phyloP scores from a whole-genome alignment of 1,140 invertebrate genomes.

The Hypothenemus hampei region DNA sequence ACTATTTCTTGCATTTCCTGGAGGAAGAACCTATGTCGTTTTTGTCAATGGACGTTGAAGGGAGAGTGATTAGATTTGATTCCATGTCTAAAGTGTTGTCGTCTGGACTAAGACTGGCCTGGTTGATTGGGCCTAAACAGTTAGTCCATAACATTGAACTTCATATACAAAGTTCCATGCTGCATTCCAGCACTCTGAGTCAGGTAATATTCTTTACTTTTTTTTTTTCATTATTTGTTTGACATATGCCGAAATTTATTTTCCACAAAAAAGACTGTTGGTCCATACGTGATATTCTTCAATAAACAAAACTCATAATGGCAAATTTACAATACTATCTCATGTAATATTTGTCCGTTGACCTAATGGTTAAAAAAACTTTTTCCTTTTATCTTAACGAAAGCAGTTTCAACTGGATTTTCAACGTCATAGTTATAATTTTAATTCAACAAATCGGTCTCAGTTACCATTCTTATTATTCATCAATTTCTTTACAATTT shows the following conservation, averaged over 20 bases:
- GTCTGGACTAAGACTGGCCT: conserved; percentile 65
- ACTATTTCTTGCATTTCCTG: conserved; percentile 70
- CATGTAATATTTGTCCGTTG: conserved; percentile 48
- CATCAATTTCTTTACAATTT: too few species aligned
- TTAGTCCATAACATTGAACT: conserved; percentile 59
- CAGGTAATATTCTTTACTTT: conserved; percentile 55
- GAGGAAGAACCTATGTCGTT: conserved; percentile 60
- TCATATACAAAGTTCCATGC: conserved; percentile 66
- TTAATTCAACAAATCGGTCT: too few species aligned
- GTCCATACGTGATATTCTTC: too few species aligned
- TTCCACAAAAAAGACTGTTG: too few species aligned
- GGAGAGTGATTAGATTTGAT: conserved; percentile 71
- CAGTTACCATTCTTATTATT: too few species aligned
- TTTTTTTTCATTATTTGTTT: too few species aligned
- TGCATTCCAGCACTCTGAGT: conserved; percentile 68
- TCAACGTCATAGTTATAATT: too few species aligned
- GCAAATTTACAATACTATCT: too few species aligned
- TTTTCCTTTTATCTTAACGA: conserved; percentile 10
- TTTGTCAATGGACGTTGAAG: conserved; percentile 69
- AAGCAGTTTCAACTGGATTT: conserved; percentile 5
- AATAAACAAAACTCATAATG: too few species aligned
- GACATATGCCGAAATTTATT: too few species aligned
- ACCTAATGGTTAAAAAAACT: conserved; percentile 13
- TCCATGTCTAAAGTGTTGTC: conserved; percentile 76
- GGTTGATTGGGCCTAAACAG: conserved; percentile 62